Base-by-base conservation (phyloP, 2,797 vertebrate species). In the Amblyraja radiata region DNA sequence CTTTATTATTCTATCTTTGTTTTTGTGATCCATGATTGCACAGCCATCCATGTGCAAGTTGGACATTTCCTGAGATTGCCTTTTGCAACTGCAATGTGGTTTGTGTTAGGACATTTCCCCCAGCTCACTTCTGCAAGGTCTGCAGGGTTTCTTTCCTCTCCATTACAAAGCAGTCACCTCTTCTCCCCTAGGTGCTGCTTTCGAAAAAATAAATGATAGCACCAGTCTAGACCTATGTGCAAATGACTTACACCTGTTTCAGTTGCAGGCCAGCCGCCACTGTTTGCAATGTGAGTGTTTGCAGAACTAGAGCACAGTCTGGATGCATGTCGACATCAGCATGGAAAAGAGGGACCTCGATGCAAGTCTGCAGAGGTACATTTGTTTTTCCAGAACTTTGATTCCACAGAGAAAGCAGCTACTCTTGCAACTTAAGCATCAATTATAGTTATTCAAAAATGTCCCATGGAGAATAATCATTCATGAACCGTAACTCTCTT, bases 231-330 rank as follows among this genome's bases (percentile, higher is more conserved):
- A 88, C 84, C 61, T 16, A 46, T 32, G 61, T 68, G 84, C 32
- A 88, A 88, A 88, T 32, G 63, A 68, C n/a, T 88, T 65, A 68
- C 84, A 88, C 84, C 84, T 88, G 84, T 68, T 88, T 88, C 14
- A 65, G n/a, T 88, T 65, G 8, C 61, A 68, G 63, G 65, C 63
- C 84, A 88, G 84, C 63, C 63, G 84, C 61, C 84, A 88, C 84
- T 88, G 84, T 88, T 88, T 88, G 84, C n/a, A 88, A 88, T 88
- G 84, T 88, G 84, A 88, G 58, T 63, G 58, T 86, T 86, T 86
- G 83, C 83, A 86, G 83, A 63, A 86, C 61, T 63, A 18, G 28
- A 63, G 28, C 28, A 18, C n/a, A 32, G 28, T 88, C 84, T 68
- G 63, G 61, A 68, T 88, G 63, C 32, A 36, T 8, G 16, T 10